Percentiles rank a stretch among this genome's conserved stretches.
These are phyloP conservation scores for Archivesica marissinica DNA, from an alignment of 1,140 invertebrate species.

Conservation along the genomic window DNA sequence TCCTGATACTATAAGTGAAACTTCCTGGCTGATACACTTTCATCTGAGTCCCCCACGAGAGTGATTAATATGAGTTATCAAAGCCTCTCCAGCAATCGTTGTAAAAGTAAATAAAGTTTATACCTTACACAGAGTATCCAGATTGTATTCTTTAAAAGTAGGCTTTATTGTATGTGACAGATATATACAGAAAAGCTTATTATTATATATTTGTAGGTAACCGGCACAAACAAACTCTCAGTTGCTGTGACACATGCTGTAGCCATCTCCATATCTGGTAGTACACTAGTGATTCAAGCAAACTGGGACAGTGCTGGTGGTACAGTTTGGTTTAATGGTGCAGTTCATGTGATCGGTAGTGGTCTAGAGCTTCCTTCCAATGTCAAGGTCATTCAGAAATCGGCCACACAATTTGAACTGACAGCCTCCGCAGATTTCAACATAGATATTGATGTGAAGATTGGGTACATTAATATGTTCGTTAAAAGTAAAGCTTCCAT, in stretches of 20 bases:
- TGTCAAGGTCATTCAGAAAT: constrained; percentile 6
- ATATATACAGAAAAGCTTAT: too few species aligned
- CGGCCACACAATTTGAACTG: constrained; percentile 34
- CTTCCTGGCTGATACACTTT: too few species aligned
- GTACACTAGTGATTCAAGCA: constrained; percentile 20
- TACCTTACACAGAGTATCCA: too few species aligned
- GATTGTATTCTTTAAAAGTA: too few species aligned
- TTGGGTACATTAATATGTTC: constrained; percentile 26
- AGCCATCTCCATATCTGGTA: constrained; percentile 5
- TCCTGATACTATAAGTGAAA: too few species aligned
- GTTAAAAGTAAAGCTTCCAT: constrained; percentile 27
- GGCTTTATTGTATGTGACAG: too few species aligned
- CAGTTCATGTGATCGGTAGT: constrained; percentile 16
- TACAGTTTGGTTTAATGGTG: constrained; percentile 16
- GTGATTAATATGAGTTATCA: too few species aligned
- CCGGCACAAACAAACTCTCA: constrained; percentile 25
- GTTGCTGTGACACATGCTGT: constrained; percentile 27
- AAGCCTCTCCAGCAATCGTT: too few species aligned
- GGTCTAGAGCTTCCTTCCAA: constrained; percentile 3
- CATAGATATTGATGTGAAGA: constrained; percentile 46
- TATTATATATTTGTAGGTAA: constrained; percentile 44
- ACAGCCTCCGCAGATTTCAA: constrained; percentile 27
- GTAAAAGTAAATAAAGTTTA: too few species aligned
- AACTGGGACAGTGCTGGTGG: background rate
- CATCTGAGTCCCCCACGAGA: too few species aligned